A percentile compares a stretch with the other conserved stretches of the same genome.
These are phyloP conservation scores for Zapornia atra DNA, from an alignment of 2,113 vertebrate genomes.

Conservation along the genomic window DNA sequence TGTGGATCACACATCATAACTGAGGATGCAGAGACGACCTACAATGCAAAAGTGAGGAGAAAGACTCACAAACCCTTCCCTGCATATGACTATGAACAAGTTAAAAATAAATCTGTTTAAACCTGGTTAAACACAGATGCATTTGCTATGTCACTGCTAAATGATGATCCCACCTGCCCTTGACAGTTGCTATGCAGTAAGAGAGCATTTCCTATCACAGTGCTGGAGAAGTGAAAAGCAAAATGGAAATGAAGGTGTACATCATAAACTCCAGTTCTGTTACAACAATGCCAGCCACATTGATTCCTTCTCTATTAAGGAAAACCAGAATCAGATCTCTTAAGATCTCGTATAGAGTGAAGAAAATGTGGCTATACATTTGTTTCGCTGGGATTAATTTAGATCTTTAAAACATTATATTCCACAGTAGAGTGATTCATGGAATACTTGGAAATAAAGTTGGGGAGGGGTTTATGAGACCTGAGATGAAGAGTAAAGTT, in stretches of 20 bases:
- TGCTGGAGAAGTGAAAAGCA: not conserved
- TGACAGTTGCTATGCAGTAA: not conserved
- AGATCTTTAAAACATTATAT: not conserved
- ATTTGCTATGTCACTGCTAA: not conserved
- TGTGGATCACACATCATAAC: not conserved
- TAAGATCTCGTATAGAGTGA: not conserved
- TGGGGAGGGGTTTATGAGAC: not conserved
- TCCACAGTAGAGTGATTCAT: not conserved
- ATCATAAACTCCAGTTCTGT: not conserved
- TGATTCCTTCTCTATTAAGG: not conserved
- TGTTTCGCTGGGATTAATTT: not conserved
- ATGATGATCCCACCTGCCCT: not conserved
- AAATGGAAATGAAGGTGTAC: not conserved
- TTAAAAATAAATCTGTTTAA: not conserved
- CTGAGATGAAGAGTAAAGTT: not conserved
- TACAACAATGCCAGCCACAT: not conserved
- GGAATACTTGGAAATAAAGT: not conserved
- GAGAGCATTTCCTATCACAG: not conserved
- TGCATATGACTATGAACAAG: not conserved
- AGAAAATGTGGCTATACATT: not conserved
- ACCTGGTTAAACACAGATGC: not conserved
- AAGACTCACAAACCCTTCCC: not conserved
- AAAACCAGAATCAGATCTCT: not conserved
- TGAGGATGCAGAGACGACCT: not conserved
- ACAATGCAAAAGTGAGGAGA: not conserved